phyloP scores from a whole-genome alignment of 2,888 invertebrate genomes.

The Eretmocerus hayati region DNA sequence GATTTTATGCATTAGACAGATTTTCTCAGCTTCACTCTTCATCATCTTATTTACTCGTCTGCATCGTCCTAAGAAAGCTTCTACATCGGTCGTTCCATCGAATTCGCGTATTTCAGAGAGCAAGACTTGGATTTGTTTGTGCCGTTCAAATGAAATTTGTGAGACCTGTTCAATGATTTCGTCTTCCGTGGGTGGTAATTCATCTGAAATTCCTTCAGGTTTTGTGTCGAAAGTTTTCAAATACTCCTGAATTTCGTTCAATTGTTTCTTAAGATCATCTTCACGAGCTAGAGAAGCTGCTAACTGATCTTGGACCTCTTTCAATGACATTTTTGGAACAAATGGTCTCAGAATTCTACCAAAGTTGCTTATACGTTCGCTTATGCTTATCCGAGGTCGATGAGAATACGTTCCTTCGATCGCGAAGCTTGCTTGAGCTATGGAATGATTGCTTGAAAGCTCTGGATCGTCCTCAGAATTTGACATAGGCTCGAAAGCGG shows the following conservation, averaged over 20 bases:
- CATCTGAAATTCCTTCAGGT: neutral
- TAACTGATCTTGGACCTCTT: neutral
- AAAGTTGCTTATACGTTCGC: neutral
- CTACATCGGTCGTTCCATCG: neutral
- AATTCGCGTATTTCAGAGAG: neutral
- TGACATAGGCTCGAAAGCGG: neutral
- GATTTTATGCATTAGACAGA: neutral
- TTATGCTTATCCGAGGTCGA: neutral
- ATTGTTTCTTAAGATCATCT: neutral
- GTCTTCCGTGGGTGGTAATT: neutral
- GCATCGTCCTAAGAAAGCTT: neutral
- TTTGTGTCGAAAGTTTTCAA: neutral
- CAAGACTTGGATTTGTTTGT: neutral
- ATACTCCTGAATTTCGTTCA: neutral
- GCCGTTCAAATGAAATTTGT: neutral
- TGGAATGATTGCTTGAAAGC: neutral
- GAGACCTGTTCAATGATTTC: neutral
- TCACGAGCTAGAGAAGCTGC: neutral
- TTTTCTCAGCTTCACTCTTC: neutral
- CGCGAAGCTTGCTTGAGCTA: neutral
- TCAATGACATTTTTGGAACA: neutral
- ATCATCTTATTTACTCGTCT: neutral
- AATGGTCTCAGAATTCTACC: neutral
- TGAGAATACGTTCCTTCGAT: neutral
- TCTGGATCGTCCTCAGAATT: neutral